A percentile compares a stretch with the other conserved stretches of the same genome.
phyloP scores from a whole-genome alignment of 2,113 vertebrate genomes.

The Merops nubicus region DNA sequence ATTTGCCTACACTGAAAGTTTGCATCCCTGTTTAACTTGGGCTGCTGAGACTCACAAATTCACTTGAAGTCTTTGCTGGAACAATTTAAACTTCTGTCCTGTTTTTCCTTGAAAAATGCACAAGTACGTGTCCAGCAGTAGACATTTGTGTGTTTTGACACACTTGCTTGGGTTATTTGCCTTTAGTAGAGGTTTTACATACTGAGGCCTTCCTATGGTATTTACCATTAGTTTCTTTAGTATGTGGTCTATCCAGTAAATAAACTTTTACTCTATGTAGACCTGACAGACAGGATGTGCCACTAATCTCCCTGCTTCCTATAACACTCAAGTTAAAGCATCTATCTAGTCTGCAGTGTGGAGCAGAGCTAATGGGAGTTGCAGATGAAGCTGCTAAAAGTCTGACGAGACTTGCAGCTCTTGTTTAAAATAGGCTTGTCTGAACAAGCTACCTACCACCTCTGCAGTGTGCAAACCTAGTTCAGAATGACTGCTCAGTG shows the following conservation, averaged over 20 bases:
- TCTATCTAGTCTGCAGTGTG: accelerated
- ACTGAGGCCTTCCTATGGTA: not conserved
- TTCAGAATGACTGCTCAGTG: not conserved
- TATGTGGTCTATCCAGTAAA: not conserved
- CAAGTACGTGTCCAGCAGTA: not conserved
- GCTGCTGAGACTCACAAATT: not conserved
- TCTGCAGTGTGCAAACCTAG: constrained; percentile 21
- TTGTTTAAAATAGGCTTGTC: constrained; percentile 38
- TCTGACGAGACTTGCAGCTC: constrained; percentile 2
- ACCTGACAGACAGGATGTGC: not conserved
- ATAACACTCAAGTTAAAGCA: not conserved
- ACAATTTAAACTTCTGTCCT: not conserved
- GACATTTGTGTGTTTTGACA: not conserved
- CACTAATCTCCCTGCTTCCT: not conserved
- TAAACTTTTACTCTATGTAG: not conserved
- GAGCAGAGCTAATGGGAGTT: not conserved
- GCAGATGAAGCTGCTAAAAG: not conserved
- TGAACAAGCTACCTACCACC: constrained; percentile 45
- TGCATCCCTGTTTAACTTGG: accelerated
- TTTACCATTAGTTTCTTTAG: not conserved
- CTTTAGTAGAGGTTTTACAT: not conserved
- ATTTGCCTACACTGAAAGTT: not conserved
- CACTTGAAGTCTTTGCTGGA: not conserved
- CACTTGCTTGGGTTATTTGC: not conserved
- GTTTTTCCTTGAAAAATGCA: not conserved